Base-by-base conservation (phyloP, 2,113 vertebrate species). In the Oceanodroma tethys region DNA sequence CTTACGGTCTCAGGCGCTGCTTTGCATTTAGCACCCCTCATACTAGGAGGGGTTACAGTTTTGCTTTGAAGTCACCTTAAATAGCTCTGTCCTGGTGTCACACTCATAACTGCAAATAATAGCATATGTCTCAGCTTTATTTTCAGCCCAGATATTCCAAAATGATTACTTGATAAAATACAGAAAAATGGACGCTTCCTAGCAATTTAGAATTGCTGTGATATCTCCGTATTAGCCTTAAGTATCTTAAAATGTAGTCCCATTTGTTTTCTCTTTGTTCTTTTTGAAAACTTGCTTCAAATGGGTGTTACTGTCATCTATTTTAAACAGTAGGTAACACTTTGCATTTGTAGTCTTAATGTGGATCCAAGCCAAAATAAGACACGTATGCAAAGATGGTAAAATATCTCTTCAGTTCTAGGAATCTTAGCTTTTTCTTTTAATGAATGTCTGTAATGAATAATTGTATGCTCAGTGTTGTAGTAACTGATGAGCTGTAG, bases 1-100 rank as follows among this genome's bases (percentile, higher is more conserved):
- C 53, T 81, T 56, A 14, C 0, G 3, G 2, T 55, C 9, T 38
- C 20, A 3, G 4, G 10, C 3, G 1, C 40, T 91, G 43, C 80
- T 60, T 83, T 88, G 75, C 13, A 12, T 8, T 52, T 66, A 16
- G 19, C 40, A 47, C n/a, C n/a, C n/a, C n/a, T 65, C 19, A 4
- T 16, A 10, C 2, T 26, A 11, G 36, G 40, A 92, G 12, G 13
- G 20, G 22, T 23, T 75, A 20, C 43, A 63, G 19, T 86, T 82
- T 36, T 60, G 43, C 26, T 72, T 72, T 65, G 43, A 65, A 30
- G 45, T 78, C 59, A 38, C 23, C 23, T 2, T 86, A 48, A 52
- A 21, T 62, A 91, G 47, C 21, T 42, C 22, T 81, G 16, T 55
- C 29, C 40, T 76, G 38, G 9, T 92, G 56, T 86, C 29, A 60